Conservation (phyloP, 2,888 invertebrate species). For the Lysandra coridon region DNA sequence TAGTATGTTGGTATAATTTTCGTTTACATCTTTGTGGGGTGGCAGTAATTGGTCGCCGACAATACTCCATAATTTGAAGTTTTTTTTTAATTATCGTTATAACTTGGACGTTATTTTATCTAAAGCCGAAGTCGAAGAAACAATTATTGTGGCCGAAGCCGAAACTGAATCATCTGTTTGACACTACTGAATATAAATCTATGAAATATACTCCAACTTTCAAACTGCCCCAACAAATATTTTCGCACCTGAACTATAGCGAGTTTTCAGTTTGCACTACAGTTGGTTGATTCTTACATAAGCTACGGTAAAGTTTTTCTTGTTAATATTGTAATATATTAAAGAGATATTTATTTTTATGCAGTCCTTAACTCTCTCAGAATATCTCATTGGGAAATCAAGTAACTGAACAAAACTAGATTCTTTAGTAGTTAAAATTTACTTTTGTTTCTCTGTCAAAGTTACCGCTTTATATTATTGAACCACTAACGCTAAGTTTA, state of each 20-base stretch:
- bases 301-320: slow-evolving; percentile 4
- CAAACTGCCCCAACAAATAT: slow-evolving; percentile 3
- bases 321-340: background rate
- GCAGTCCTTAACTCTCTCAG: background rate
- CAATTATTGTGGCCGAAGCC: background rate
- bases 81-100: background rate
- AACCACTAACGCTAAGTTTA: background rate
- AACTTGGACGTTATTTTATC: background rate
- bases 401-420: background rate
- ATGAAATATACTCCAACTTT: slow-evolving; percentile 26
- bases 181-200: slow-evolving; percentile 32
- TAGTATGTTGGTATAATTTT: no score
- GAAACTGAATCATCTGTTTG: background rate
- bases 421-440: background rate
- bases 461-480: background rate
- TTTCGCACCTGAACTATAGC: slow-evolving; percentile 19
- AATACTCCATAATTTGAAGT: no score
- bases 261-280: background rate
- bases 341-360: background rate
- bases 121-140: background rate
- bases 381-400: background rate
- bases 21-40: no score
- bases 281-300: slow-evolving; percentile 12
- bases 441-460: background rate
- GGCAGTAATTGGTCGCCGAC: no score